Base-by-base conservation (phyloP, 2,888 invertebrate species). In the Aphidoletes aphidimyza region DNA sequence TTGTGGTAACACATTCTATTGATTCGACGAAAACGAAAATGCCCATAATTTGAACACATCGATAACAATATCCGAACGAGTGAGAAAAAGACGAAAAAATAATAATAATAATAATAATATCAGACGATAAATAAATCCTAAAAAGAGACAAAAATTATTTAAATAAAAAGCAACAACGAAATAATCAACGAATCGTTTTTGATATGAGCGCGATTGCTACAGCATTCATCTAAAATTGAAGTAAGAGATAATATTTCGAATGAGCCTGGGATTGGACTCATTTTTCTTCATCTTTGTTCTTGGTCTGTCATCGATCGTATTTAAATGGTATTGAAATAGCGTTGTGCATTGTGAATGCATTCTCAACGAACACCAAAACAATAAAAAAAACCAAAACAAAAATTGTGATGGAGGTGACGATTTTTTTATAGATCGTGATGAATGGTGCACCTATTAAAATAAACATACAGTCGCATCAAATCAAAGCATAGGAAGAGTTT, bases 151-250 rank as follows among this genome's bases (percentile, higher is more conserved):
- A 81, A 81, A 81, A 81, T n/a, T 37, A 37, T 37, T n/a, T 37
- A 36, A 81, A 81, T 37, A 81, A 81, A 34, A 78, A 54, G n/a
- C n/a, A 54, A 81, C 81, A 81, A 81, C 81, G 37, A 81, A 81
- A 81, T 81, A 36, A 81, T 81, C 81, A 81, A 81, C 37, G 81
- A 37, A 81, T 37, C 81, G 81, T 81, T 81, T 54, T 36, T 81
- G 81, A 81, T 81, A 37, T n/a, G 37, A 81, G 17, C 6, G 14
- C 42, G 14, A 42, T n/a, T n/a, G 14, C 42, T 14, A 42, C 42
- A 69, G 30, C 54, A n/a, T 22, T 6, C 1, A 54, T 39, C n/a
- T 14, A 26, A 14, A 69, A 30, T 30, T 69, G 69, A 17, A 69
- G 26, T 37, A 11, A 6, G 22, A 81, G 19, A 8, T 37, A 37